phyloP scores from a whole-genome alignment of 2,113 vertebrate genomes.

The Anthoscopus minutus region DNA sequence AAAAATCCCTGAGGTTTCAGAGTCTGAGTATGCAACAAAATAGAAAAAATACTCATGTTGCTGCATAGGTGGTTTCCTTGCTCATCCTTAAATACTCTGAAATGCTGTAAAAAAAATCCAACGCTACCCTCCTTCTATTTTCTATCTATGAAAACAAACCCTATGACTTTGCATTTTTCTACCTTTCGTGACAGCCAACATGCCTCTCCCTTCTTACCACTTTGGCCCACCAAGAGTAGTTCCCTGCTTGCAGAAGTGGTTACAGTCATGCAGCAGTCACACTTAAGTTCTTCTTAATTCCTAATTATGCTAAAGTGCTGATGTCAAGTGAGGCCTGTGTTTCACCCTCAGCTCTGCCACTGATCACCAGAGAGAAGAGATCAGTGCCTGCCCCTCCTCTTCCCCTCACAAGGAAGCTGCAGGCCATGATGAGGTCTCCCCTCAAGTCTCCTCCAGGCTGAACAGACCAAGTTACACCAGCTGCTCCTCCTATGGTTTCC shows the following conservation, averaged over 20 bases:
- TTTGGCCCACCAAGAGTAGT: not conserved
- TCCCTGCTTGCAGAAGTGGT: not conserved
- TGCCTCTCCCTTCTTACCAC: not conserved
- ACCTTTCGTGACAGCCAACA: not conserved
- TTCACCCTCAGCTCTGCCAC: not conserved
- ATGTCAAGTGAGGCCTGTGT: not conserved
- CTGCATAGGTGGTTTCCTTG: not conserved
- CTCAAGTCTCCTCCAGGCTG: not conserved
- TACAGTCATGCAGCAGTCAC: not conserved
- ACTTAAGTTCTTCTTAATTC: not conserved
- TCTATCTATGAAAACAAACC: not conserved
- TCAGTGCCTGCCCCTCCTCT: not conserved
- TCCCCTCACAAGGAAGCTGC: not conserved
- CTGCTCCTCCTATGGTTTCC: accelerated
- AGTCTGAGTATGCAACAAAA: not conserved
- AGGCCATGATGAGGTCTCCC: not conserved
- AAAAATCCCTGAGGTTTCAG: not conserved
- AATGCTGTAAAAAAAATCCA: not conserved
- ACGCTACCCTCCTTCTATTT: not conserved
- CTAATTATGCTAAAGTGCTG: not conserved
- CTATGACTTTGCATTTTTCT: not conserved
- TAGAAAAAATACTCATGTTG: not conserved
- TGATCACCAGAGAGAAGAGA: not conserved
- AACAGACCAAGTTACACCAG: not conserved
- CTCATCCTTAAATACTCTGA: not conserved